phyloP scores from a whole-genome alignment of 2,888 invertebrate genomes.

The Podotricha telesiphe region DNA sequence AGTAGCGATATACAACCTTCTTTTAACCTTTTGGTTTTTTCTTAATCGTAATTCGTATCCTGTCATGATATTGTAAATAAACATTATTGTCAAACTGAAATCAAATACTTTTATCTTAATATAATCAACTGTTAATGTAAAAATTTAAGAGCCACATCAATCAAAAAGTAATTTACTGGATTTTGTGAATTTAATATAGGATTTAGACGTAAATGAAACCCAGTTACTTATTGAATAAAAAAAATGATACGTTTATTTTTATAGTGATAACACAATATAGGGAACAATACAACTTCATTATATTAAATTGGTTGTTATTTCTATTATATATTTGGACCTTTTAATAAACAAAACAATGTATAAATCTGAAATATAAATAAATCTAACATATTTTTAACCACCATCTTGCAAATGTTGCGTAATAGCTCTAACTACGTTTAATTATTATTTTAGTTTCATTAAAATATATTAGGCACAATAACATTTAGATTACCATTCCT shows the following conservation, averaged over 20 bases:
- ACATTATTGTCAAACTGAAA: no score
- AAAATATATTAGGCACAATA: constrained; percentile 16
- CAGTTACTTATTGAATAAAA: not conserved
- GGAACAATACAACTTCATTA: constrained; percentile 9
- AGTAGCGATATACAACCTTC: no score
- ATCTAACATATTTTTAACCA: constrained; percentile 11
- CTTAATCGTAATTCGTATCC: no score
- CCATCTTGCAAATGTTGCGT: not conserved
- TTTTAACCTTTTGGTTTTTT: no score
- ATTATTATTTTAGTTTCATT: not conserved
- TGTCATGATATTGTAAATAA: no score
- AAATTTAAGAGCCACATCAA: not conserved
- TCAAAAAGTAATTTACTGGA: not conserved
- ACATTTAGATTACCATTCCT: not conserved
- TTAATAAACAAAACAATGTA: constrained; percentile 3
- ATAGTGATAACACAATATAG: constrained; percentile 5
- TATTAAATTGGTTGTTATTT: constrained; percentile 5
- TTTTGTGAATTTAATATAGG: not conserved
- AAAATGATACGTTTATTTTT: constrained; percentile 13
- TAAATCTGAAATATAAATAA: constrained; percentile 12
- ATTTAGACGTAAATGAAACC: not conserved
- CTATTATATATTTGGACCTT: not conserved
- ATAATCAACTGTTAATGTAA: not conserved
- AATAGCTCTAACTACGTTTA: not conserved
- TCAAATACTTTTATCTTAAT: no score